Percentiles rank a stretch among this genome's conserved stretches.
phyloP scores from a whole-genome alignment of 2,888 invertebrate genomes.

The Apotomis betuletana region DNA sequence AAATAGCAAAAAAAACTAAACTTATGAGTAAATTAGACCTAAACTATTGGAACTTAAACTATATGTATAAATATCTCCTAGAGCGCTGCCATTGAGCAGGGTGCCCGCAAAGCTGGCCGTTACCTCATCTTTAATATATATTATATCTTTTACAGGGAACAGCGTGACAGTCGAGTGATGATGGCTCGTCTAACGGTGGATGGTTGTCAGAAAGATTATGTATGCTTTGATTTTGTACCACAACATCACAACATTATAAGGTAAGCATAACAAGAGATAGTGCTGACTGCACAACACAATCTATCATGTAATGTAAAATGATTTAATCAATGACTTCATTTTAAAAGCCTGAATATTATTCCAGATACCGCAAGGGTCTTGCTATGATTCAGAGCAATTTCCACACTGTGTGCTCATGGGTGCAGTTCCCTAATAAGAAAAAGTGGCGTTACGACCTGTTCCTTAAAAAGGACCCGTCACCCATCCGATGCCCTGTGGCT shows the following conservation, averaged over 20 bases:
- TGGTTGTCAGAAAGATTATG: constrained; percentile 98
- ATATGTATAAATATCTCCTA: no score
- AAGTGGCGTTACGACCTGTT: constrained; percentile 95
- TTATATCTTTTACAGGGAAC: constrained; percentile 84
- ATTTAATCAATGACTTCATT: no score
- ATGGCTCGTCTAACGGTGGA: constrained; percentile 98
- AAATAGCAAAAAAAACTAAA: no score
- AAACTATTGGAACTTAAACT: no score
- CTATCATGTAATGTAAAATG: no score
- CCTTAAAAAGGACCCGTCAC: constrained; percentile 93
- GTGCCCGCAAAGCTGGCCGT: no score
- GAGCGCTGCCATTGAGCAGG: no score
- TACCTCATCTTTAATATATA: no score
- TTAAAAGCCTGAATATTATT: not conserved
- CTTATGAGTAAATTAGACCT: no score
- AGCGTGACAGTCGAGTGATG: constrained; percentile 94
- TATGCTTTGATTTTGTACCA: constrained; percentile 98
- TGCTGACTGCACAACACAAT: no score
- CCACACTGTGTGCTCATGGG: constrained; percentile 97
- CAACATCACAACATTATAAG: constrained; percentile 97
- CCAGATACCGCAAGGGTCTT: constrained; percentile 91
- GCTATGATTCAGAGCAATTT: constrained; percentile 96
- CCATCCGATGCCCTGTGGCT: constrained; percentile 97
- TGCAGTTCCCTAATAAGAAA: constrained; percentile 92
- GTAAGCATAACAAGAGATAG: constrained; percentile 49